A percentile compares a stretch with the other conserved stretches of the same genome.
Evolutionary conservation across 2,888 invertebrate genomes (phyloP).

Genomic region (Exocentrus adspersus): DNA sequence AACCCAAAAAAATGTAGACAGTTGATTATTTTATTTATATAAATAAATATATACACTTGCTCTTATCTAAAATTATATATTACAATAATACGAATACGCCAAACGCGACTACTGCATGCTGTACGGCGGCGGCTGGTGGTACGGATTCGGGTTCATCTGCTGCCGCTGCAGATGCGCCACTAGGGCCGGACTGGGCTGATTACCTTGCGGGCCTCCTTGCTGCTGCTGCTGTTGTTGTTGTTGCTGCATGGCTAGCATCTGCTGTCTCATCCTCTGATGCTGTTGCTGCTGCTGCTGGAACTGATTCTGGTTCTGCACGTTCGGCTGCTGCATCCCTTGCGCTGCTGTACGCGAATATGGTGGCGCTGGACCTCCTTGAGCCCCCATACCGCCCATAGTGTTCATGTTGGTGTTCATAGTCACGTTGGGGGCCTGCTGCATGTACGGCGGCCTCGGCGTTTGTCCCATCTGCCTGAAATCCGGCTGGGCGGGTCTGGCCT

Average conservation of each 20-base stretch:
- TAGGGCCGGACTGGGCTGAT: constrained; percentile 70
- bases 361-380: constrained; percentile 75
- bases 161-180: constrained; percentile 74
- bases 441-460: constrained; percentile 70
- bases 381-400: constrained; percentile 69
- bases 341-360: constrained; percentile 74
- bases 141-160: constrained; percentile 68
- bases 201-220: constrained; percentile 62
- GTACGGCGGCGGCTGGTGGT: constrained; percentile 70
- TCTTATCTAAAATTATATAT: neutral
- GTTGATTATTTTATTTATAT: constrained; percentile 5
- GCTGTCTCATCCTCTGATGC: constrained; percentile 74
- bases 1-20: too few species aligned
- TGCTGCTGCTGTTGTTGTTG: constrained; percentile 65
- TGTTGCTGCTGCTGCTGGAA: constrained; percentile 70
- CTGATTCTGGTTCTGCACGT: constrained; percentile 66
- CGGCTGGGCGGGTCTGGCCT: constrained; percentile 64
- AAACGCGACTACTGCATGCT: constrained; percentile 52
- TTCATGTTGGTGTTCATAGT: constrained; percentile 89
- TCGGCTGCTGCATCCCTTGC: constrained; percentile 57
- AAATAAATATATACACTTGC: constrained; percentile 23
- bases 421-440: constrained; percentile 83
- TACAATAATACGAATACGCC: neutral
- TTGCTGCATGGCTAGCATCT: constrained; percentile 76
- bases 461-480: constrained; percentile 61